These are phyloP conservation scores for Bugulina stolonifera DNA, from an alignment of 2,888 invertebrate genomes.

Conservation along the genomic window DNA sequence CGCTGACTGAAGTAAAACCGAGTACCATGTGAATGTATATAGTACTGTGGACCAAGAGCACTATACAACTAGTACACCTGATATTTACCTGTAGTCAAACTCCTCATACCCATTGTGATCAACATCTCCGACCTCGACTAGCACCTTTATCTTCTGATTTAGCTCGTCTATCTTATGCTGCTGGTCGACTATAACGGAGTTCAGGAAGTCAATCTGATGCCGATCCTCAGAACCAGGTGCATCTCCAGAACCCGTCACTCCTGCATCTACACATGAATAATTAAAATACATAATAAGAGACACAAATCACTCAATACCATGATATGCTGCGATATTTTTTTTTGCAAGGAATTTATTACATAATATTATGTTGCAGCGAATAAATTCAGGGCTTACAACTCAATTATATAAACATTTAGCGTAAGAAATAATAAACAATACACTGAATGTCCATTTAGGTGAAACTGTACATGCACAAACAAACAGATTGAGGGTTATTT, in stretches of 20 bases:
- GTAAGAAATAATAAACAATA: too few relatives aligned
- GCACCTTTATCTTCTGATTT: constrained; percentile 64
- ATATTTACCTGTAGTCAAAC: constrained; percentile 45
- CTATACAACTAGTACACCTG: too few relatives aligned
- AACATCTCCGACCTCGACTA: constrained; percentile 25
- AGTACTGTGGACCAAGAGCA: too few relatives aligned
- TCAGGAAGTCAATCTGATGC: constrained; percentile 68
- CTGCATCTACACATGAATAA: not conserved
- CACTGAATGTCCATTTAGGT: too few relatives aligned
- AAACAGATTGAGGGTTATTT: too few relatives aligned
- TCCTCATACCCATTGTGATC: constrained; percentile 53
- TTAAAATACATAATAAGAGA: not conserved
- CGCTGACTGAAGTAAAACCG: too few relatives aligned
- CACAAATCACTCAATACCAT: not conserved
- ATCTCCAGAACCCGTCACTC: not conserved
- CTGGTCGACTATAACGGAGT: constrained; percentile 93
- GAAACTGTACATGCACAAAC: too few relatives aligned
- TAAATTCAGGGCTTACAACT: too few relatives aligned
- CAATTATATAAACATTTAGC: too few relatives aligned
- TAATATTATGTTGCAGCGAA: too few relatives aligned
- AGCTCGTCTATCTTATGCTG: constrained; percentile 84
- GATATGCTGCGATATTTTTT: not conserved
- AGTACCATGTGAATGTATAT: too few relatives aligned
- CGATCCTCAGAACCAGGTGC: not conserved
- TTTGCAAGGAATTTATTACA: too few relatives aligned